Evolutionary conservation across 2,113 vertebrate species (phyloP).

Genomic region (Cyprinus carpio): DNA sequence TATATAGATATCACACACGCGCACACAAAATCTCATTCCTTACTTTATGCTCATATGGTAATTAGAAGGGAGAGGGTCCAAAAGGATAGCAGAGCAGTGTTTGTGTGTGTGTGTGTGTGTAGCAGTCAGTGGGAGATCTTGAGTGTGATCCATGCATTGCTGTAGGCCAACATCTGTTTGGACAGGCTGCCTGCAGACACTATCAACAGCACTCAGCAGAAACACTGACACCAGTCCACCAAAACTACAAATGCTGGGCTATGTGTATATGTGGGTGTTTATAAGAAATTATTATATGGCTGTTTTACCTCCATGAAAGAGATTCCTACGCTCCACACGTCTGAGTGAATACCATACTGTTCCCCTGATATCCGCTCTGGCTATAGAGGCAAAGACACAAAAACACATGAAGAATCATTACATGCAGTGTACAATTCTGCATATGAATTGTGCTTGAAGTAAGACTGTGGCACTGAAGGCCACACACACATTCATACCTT

Average conservation of each 20-base stretch:
- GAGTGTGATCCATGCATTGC: constrained; percentile 61
- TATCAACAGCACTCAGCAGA: constrained; percentile 48
- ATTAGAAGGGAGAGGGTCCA: constrained; percentile 2
- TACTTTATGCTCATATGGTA: background rate
- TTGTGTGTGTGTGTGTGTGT: constrained; percentile 15
- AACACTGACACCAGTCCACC: constrained; percentile 41
- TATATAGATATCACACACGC: background rate
- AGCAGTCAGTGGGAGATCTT: constrained; percentile 57
- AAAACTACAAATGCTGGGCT: background rate
- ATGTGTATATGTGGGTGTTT: background rate
- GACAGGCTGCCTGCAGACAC: constrained; percentile 60
- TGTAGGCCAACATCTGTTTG: constrained; percentile 63
- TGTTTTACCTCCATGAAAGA: constrained; percentile 98
- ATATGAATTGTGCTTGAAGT: background rate
- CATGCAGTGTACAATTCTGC: background rate
- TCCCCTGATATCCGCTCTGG: constrained; percentile 97
- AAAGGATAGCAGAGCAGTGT: constrained; percentile 19
- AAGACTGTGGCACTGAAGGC: background rate
- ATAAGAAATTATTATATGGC: background rate
- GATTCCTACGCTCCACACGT: constrained; percentile 98
- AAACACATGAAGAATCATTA: constrained; percentile 24
- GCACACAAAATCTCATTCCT: background rate
- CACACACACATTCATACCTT: background rate
- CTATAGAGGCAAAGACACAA: constrained; percentile 67
- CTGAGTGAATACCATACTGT: constrained; percentile 98